phyloP scores from a whole-genome alignment of 1,140 invertebrate species.

The Lethocerus indicus region DNA sequence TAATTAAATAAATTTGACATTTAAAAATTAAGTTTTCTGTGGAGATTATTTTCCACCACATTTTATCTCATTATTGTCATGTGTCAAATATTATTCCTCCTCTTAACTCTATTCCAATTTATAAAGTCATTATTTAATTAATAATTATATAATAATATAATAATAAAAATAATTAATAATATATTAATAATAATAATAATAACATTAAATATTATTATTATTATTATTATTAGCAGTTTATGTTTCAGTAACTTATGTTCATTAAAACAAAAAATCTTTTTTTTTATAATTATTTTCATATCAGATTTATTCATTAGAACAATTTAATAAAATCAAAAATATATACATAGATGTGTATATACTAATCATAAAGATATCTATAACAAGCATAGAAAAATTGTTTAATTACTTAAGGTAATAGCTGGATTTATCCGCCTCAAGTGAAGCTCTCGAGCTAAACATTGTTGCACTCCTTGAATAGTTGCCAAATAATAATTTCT shows the following conservation, averaged over 20 bases:
- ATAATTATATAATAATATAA: background rate
- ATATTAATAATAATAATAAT: background rate
- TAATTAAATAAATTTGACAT: too few relatives aligned
- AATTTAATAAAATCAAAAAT: too few relatives aligned
- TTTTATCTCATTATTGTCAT: background rate
- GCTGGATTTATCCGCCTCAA: constrained; percentile 12
- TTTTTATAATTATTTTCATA: too few relatives aligned
- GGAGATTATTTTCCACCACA: background rate
- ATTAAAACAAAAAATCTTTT: too few relatives aligned
- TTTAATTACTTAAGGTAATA: constrained; percentile 11
- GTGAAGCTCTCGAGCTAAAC: constrained; percentile 32
- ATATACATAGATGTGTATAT: too few relatives aligned
- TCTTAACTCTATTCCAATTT: background rate
- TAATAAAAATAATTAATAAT: background rate
- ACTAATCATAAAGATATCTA: too few relatives aligned
- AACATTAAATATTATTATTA: background rate
- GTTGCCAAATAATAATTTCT: constrained; percentile 50
- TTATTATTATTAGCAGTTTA: too few relatives aligned
- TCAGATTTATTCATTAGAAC: too few relatives aligned
- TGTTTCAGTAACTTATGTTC: too few relatives aligned
- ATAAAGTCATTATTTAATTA: background rate
- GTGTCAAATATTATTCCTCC: background rate
- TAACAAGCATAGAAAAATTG: background rate
- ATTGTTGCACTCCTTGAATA: constrained; percentile 41
- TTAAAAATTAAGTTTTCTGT: too few relatives aligned